Conservation (phyloP, 2,113 vertebrate species). For the Martes martes region DNA sequence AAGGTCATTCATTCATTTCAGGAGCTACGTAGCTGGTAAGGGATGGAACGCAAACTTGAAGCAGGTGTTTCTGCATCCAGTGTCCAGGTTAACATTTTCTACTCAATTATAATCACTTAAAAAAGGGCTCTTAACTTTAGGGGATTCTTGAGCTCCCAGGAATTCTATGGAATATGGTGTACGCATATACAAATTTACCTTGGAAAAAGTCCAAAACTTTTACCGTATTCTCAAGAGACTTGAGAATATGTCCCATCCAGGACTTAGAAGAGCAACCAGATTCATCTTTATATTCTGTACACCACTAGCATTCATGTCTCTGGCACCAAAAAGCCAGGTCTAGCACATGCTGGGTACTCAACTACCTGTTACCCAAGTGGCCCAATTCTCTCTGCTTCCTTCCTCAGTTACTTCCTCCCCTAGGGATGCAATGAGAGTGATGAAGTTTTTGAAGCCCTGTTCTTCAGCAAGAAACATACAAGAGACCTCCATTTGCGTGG, state of each 20-base stretch:
- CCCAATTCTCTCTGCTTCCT: background rate
- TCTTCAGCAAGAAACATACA: background rate
- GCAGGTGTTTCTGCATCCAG: background rate
- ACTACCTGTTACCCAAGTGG: background rate
- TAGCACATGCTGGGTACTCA: background rate
- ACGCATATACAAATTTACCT: background rate
- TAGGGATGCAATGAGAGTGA: background rate
- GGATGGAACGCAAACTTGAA: background rate
- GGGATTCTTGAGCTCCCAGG: background rate
- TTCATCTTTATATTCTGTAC: background rate
- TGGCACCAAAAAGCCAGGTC: background rate
- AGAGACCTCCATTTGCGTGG: background rate
- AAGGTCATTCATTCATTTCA: background rate
- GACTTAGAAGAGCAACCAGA: background rate
- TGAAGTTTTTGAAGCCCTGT: background rate
- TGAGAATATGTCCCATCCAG: background rate
- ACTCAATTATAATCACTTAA: background rate
- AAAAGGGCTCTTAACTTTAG: background rate
- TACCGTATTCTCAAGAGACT: background rate
- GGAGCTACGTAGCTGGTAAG: background rate
- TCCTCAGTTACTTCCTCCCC: background rate
- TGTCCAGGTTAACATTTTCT: background rate
- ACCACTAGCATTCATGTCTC: background rate
- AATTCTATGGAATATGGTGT: background rate
- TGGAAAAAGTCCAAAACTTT: background rate